Evolutionary conservation across 2,797 vertebrate genomes (phyloP), one percentile per base, ranked within the genome.

Genomic region (Meriones psammophilus): DNA sequence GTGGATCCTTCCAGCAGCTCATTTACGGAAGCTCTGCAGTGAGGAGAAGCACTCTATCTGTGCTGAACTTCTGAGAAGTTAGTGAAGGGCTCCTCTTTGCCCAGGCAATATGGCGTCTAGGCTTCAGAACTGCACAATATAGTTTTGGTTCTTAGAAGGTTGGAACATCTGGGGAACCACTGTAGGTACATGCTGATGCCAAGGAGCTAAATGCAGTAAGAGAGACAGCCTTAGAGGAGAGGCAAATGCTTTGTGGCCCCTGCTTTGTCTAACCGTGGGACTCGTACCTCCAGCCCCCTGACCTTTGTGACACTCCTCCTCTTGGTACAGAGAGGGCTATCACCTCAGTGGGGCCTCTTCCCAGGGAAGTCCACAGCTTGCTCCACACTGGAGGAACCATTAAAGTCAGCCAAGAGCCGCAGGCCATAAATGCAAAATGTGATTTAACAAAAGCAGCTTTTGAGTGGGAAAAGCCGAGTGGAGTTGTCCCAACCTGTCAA

Each of bases 361-460:
- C 80, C 0, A 1, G 94, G 92, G 89, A 97, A 97, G 95, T 92
- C 94, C 94, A 20, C 33, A 42, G 96, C 66, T 90, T 20, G 64
- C 83, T 91, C 74, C 88, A 15, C 13, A 2, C 92, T 22, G 84
- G 86, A 96, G 91, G 46, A 96, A 94, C 95, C 0, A 39, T 77
- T 33, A 58, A 30, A 76, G 18, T 88, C 89, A 79, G 97, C 97
- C 91, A 94, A 97, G 95, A 94, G 97, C 97, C 95, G 84, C 94
- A 94, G 97, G 97, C 97, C 97, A 97, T 96, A 96, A 97, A 97
- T 97, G 97, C 97, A 95, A 97, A 97, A 97, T 97, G 93, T 89
- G 92, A 96, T 97, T 97, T 97, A 97, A 98, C 97, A 97, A 98
- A 97, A 97, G 97, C 97, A 84, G 97, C 97, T 97, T 97, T 98